Conservation (phyloP, 1,140 invertebrate genomes). For the Octopus sinensis region DNA sequence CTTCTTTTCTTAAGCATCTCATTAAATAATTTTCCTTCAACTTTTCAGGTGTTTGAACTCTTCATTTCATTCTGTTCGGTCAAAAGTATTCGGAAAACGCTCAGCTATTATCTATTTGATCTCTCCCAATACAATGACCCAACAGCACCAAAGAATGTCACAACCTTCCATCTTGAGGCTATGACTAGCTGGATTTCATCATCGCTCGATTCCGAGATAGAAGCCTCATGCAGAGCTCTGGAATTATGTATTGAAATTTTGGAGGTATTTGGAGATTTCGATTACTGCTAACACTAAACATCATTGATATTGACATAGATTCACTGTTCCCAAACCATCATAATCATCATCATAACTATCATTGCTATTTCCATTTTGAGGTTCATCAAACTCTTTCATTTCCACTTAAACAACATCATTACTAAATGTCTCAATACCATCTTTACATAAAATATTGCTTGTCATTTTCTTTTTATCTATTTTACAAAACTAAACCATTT, state of each 20-base stretch:
- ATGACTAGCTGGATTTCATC: slow-evolving; percentile 30
- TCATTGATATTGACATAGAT: too few species aligned
- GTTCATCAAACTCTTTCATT: too few species aligned
- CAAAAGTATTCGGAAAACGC: slow-evolving; percentile 28
- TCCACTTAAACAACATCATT: too few species aligned
- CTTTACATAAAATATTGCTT: too few species aligned
- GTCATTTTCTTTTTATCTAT: too few species aligned
- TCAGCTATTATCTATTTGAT: slow-evolving; percentile 37
- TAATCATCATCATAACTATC: too few species aligned
- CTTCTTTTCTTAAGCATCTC: too few species aligned
- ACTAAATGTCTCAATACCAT: too few species aligned
- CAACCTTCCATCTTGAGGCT: slow-evolving; percentile 40
- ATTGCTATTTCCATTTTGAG: too few species aligned
- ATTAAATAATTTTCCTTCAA: slow-evolving; percentile 9
- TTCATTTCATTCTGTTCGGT: slow-evolving; percentile 40
- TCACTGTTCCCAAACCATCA: too few species aligned
- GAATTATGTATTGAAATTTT: slow-evolving; percentile 46
- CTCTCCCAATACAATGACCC: slow-evolving; percentile 27
- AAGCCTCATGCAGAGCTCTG: slow-evolving; percentile 35
- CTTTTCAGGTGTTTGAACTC: slow-evolving; percentile 47
- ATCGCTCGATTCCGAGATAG: slow-evolving; percentile 14
- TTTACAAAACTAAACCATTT: too few species aligned
- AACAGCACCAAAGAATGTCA: slow-evolving; percentile 25
- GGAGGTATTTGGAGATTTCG: slow-evolving; percentile 28
- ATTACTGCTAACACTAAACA: too few species aligned